These are phyloP conservation scores for Galemys pyrenaicus DNA, from an alignment of 2,113 vertebrate species.

Conservation along the genomic window DNA sequence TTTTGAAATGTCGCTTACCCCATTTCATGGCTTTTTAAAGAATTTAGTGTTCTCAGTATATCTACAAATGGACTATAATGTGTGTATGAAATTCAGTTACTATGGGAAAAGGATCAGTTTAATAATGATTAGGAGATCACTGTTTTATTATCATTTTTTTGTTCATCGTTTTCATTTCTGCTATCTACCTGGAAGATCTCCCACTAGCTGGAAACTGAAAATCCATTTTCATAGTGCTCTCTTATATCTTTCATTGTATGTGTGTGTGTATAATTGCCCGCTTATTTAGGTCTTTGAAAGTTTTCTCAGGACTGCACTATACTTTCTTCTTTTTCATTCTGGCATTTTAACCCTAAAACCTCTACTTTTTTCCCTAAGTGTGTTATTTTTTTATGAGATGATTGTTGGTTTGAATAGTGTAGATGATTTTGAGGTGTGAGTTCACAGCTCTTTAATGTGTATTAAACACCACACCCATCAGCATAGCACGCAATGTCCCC, in stretches of 20 bases:
- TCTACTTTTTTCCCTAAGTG: no score
- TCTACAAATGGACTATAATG: not conserved
- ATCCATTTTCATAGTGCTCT: not conserved
- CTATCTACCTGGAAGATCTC: not conserved
- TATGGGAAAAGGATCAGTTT: not conserved
- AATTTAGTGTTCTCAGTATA: not conserved
- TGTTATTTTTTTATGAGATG: no score
- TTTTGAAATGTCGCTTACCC: conserved; percentile 7
- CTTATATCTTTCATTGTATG: not conserved
- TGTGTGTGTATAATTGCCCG: no score
- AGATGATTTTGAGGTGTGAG: no score
- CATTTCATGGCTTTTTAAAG: conserved; percentile 11
- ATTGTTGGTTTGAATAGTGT: no score
- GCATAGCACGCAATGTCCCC: no score
- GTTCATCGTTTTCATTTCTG: not conserved
- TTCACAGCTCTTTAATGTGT: no score
- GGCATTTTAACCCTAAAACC: no score
- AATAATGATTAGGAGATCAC: not conserved
- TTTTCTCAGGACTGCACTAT: no score
- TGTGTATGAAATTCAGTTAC: not conserved
- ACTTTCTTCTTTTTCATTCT: no score
- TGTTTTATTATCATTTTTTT: not conserved
- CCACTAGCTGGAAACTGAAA: not conserved
- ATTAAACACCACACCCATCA: no score
- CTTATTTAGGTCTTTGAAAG: no score